Evolutionary conservation across 1,140 invertebrate genomes (phyloP).

Genomic region (Subanguina moxae): DNA sequence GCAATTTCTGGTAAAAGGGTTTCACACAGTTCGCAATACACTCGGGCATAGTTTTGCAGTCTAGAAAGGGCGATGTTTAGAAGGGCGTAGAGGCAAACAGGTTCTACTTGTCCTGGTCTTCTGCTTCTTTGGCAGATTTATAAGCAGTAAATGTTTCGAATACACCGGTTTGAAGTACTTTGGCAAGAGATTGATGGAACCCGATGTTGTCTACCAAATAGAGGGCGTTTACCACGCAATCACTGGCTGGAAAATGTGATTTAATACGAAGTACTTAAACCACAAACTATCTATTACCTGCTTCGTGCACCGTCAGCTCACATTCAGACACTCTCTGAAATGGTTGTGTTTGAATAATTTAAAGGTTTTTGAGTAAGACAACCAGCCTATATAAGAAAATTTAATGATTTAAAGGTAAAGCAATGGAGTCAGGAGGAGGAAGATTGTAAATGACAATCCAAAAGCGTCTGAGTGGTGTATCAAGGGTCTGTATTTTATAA

Average conservation of each 20-base stretch:
- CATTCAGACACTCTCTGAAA: slow-evolving; percentile 60
- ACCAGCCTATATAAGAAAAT: too few relatives aligned
- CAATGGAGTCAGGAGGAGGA: too few relatives aligned
- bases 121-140: slow-evolving; percentile 81
- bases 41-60: slow-evolving; percentile 83
- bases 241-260: slow-evolving; percentile 85
- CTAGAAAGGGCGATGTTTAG: slow-evolving; percentile 61
- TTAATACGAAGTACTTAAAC: too few relatives aligned
- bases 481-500: too few relatives aligned
- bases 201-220: slow-evolving; percentile 66
- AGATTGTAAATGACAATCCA: too few relatives aligned
- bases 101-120: slow-evolving; percentile 75
- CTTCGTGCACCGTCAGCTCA: slow-evolving; percentile 65
- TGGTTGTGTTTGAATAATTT: neutral
- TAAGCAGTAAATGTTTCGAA: slow-evolving; percentile 78
- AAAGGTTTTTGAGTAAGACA: too few relatives aligned
- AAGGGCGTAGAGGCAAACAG: too few relatives aligned
- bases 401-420: too few relatives aligned
- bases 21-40: slow-evolving; percentile 90
- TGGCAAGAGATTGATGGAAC: slow-evolving; percentile 69
- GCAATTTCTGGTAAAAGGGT: slow-evolving; percentile 81
- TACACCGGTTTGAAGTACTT: slow-evolving; percentile 76
- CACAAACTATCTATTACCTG: too few relatives aligned
- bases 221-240: slow-evolving; percentile 79
- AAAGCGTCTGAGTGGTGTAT: too few relatives aligned